Conservation (phyloP, 1,140 invertebrate genomes). For the Drosophila saltans region DNA sequence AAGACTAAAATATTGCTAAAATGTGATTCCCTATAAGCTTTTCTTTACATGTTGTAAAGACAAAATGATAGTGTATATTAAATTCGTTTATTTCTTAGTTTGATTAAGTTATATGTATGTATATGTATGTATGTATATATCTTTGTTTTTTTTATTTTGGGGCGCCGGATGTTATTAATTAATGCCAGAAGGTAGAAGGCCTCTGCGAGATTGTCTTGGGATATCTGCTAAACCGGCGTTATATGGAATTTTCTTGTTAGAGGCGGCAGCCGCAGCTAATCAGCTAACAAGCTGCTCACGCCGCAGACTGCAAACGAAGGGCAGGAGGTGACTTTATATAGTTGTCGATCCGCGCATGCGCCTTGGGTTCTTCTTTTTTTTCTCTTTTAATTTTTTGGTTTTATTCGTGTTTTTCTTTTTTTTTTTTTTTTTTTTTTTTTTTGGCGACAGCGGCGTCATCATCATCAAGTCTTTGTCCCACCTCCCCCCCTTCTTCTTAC, state of each 20-base stretch:
- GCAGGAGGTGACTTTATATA: conserved; percentile 58
- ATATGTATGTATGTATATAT: conserved; percentile 8
- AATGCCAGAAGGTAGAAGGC: conserved; percentile 60
- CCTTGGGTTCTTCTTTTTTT: conserved; percentile 16
- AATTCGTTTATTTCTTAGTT: neutral
- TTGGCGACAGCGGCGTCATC: conserved; percentile 52
- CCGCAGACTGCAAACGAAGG: conserved; percentile 43
- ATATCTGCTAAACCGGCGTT: conserved; percentile 65
- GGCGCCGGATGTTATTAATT: conserved; percentile 81
- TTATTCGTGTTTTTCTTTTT: conserved; percentile 11
- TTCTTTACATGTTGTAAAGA: too few relatives aligned
- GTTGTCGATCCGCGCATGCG: conserved; percentile 72
- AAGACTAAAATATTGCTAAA: too few relatives aligned
- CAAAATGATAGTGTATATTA: neutral
- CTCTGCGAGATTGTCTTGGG: conserved; percentile 32
- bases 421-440: conserved; percentile 17
- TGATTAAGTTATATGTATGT: conserved; percentile 16
- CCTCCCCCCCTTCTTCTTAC: neutral
- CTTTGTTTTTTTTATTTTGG: conserved; percentile 40
- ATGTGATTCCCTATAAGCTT: too few relatives aligned
- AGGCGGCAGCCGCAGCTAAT: conserved; percentile 64
- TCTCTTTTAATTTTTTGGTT: too few relatives aligned
- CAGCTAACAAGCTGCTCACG: conserved; percentile 77
- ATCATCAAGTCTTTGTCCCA: conserved; percentile 26
- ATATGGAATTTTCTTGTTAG: conserved; percentile 79